Evolutionary conservation across 2,797 vertebrate genomes (phyloP).

Genomic region (Acanthis flammea): DNA sequence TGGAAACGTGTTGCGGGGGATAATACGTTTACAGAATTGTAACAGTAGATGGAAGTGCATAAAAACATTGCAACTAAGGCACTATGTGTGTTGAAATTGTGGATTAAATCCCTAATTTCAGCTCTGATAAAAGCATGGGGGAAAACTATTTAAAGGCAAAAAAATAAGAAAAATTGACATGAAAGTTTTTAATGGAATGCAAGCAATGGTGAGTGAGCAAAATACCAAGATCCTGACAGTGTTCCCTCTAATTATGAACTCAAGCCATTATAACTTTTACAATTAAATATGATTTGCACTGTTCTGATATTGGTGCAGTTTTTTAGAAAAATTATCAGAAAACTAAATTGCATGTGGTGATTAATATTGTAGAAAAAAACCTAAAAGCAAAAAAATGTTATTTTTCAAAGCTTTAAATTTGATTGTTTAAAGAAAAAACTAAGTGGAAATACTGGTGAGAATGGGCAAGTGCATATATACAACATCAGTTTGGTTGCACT

Average conservation of each 20-base stretch:
- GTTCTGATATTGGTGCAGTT: conserved; percentile 85
- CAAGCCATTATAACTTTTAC: conserved; percentile 84
- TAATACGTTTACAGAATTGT: neutral
- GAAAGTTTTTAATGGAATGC: conserved; percentile 51
- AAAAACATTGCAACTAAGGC: conserved; percentile 58
- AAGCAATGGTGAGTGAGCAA: conserved; percentile 73
- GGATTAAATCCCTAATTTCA: conserved; percentile 62
- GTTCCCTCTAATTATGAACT: conserved; percentile 81
- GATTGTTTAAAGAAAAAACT: conserved; percentile 56
- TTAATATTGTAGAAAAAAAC: conserved; percentile 46
- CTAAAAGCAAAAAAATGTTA: conserved; percentile 63
- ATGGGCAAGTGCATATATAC: conserved; percentile 75
- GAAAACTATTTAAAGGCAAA: neutral
- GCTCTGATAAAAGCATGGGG: conserved; percentile 7
- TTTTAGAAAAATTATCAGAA: conserved; percentile 78
- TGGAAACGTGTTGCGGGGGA: neutral
- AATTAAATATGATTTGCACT: conserved; percentile 86
- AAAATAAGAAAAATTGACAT: conserved; percentile 31
- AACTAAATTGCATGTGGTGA: conserved; percentile 80
- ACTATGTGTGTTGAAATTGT: conserved; percentile 55
- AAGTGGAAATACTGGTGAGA: conserved; percentile 66
- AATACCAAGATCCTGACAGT: conserved; percentile 78
- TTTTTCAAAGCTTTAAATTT: conserved; percentile 73
- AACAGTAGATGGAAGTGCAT: conserved; percentile 35
- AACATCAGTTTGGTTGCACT: conserved; percentile 61